phyloP scores from a whole-genome alignment of 2,113 vertebrate genomes.

The Paramormyrops kingsleyae region DNA sequence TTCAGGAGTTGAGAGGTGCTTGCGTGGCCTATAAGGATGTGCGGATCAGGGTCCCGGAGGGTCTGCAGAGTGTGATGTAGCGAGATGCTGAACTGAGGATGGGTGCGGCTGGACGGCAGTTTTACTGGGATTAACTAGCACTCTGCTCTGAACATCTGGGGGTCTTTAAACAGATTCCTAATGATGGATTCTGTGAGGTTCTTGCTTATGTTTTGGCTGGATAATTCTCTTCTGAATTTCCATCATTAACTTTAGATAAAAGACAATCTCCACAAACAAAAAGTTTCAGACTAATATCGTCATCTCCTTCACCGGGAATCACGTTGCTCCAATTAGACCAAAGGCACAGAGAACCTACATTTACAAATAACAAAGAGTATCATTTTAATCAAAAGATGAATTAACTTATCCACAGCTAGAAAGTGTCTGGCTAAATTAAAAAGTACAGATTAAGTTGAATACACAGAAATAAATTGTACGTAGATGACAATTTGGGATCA shows the following conservation, averaged over 20 bases:
- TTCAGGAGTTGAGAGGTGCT: not conserved
- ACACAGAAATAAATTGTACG: not conserved
- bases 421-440: not conserved
- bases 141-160: not conserved
- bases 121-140: not conserved
- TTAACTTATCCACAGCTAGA: not conserved
- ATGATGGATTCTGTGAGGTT: not conserved
- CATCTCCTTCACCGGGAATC: not conserved
- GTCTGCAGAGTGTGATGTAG: not conserved
- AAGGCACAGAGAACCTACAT: not conserved
- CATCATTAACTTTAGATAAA: not conserved
- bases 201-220: not conserved
- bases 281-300: not conserved
- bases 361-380: not conserved
- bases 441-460: not conserved
- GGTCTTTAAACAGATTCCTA: not conserved
- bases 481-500: not conserved
- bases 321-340: not conserved
- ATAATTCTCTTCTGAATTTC: not conserved
- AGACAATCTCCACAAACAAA: not conserved
- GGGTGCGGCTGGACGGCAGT: not conserved
- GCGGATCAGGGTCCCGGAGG: not conserved
- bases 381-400: not conserved
- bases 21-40: not conserved
- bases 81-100: not conserved